Conservation (phyloP, 1,140 invertebrate genomes). For the Agrilus planipennis region DNA sequence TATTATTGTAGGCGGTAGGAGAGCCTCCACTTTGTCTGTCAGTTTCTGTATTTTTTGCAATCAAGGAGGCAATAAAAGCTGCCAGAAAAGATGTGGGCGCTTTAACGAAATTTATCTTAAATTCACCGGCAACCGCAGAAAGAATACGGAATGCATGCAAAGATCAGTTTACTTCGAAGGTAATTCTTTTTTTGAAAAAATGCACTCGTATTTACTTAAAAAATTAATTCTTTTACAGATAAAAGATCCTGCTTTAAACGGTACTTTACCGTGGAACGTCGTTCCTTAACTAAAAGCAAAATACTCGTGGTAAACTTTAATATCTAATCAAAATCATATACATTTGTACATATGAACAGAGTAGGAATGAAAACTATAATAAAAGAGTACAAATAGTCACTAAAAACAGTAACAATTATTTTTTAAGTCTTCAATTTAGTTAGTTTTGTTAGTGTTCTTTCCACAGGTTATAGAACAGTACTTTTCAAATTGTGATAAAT, state of each 20-base stretch:
- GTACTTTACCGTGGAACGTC: constrained; percentile 2
- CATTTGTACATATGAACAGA: no score
- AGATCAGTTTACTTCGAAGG: constrained; percentile 69
- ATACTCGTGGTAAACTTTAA: no score
- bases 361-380: no score
- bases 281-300: not conserved
- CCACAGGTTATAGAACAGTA: constrained; percentile 19
- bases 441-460: constrained; percentile 1
- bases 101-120: constrained; percentile 52
- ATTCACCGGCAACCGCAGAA: constrained; percentile 81
- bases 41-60: constrained; percentile 76
- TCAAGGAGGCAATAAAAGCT: constrained; percentile 76
- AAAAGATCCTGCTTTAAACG: not conserved
- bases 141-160: constrained; percentile 81
- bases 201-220: not conserved
- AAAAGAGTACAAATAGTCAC: no score
- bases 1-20: constrained; percentile 76
- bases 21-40: constrained; percentile 90
- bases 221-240: not conserved
- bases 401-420: no score
- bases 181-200: no score
- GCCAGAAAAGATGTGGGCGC: constrained; percentile 59
- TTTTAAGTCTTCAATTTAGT: not conserved
- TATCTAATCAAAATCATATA: not conserved
- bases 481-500: constrained; percentile 22